Base-by-base conservation (phyloP, 2,888 invertebrate genomes). In the Eustalomyia histrio region DNA sequence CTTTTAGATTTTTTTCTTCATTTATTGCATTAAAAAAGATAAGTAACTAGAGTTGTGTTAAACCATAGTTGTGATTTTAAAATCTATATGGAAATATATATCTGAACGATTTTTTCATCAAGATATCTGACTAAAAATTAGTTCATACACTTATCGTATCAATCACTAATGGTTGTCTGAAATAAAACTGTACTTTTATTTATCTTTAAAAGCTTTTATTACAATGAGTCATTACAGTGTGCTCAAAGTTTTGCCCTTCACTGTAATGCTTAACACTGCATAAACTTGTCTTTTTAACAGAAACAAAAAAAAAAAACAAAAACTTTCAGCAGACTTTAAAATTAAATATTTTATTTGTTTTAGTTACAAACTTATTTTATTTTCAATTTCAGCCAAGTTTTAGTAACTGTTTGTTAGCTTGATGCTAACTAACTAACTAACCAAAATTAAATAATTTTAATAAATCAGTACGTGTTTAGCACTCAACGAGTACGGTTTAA, bases 391-490 rank as follows among this genome's bases (percentile, higher is more conserved):
- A 60, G 18, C 35, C 53, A 63, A 21, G 35, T 29, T 39, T 33
- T 58, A 68, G 55, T 74, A 69, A 61, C 58, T 63, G 47, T 47
- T 60, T 29, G 73, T 80, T 29, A 52, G 61, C 67, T 47, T 63
- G 17, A n/a, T 17, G 69, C 68, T 60, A 75, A 74, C 60, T 71
- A 52, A 52, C 68, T 60, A 75, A 74, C 60, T 71, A 52, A 52
- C 65, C 81, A 74, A 81, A 78, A 72, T 79, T 72, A 47, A 35
- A 75, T 84, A 86, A 85, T 79, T 86, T 85, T 79, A 71, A 65
- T 47, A 84, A 86, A 80, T 87, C 88, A 88, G 88, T 88, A 85
- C 84, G 84, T 85, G 84, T 87, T 87, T 84, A 86, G 85, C 88
- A 84, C 85, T 88, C 86, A 85, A 73, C 65, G 86, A 76, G 88